Conservation (phyloP, 1,140 invertebrate species). For the Hypsibius dujardini region DNA sequence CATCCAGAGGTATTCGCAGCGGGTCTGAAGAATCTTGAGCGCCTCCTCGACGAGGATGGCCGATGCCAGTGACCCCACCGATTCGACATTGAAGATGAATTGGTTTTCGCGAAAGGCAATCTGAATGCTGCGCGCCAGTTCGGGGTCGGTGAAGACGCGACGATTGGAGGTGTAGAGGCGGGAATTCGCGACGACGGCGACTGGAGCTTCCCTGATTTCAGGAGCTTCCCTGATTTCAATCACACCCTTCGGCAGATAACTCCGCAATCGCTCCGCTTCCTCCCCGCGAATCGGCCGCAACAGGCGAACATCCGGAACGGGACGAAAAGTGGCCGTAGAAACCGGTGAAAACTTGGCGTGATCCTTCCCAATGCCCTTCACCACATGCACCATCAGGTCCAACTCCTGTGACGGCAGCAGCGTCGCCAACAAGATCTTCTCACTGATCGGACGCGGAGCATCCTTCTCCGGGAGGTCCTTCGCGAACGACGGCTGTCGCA, state of each 20-base stretch:
- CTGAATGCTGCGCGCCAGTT: background rate
- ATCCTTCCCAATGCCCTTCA: slow-evolving; percentile 86
- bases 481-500: slow-evolving; percentile 34
- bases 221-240: slow-evolving; percentile 66
- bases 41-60: slow-evolving; percentile 68
- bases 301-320: slow-evolving; percentile 68
- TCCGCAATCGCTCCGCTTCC: slow-evolving; percentile 59
- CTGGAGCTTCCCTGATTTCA: too few species aligned
- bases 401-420: slow-evolving; percentile 82
- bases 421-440: slow-evolving; percentile 82
- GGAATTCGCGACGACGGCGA: background rate
- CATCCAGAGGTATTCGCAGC: background rate
- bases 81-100: slow-evolving; percentile 58
- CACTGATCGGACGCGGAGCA: slow-evolving; percentile 59
- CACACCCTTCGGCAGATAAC: slow-evolving; percentile 78
- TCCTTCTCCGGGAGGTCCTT: slow-evolving; percentile 25
- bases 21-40: slow-evolving; percentile 51
- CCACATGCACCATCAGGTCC: slow-evolving; percentile 64
- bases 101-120: slow-evolving; percentile 18
- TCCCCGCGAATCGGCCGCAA: slow-evolving; percentile 54
- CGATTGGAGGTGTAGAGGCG: slow-evolving; percentile 9
- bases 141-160: slow-evolving; percentile 14
- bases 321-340: slow-evolving; percentile 72
- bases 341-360: slow-evolving; percentile 99
- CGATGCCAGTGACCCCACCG: slow-evolving; percentile 62